Evolutionary conservation across 2,797 vertebrate genomes (phyloP), one percentile per base, ranked within the genome.

Genomic region (Clarias laeviceps): DNA sequence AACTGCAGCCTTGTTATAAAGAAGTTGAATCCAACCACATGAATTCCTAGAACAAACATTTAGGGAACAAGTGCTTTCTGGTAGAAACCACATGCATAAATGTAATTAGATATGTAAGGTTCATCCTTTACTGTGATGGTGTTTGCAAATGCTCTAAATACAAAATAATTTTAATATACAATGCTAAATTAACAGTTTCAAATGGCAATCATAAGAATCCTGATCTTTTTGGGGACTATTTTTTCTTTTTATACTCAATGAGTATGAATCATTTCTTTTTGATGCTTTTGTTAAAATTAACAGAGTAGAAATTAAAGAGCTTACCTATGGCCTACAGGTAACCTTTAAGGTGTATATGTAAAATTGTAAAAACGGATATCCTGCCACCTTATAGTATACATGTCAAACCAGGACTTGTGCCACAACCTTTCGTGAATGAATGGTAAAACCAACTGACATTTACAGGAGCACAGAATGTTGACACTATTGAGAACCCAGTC

Each of bases 1-100:
- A 18, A 74, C 7, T 29, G 15, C 45, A 56, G 45, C 64, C 56
- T 82, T 3, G 18, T 50, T 66, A 73, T n/a, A 57, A n/a, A 15
- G 74, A 34, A 59, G 54, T 77, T 20, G 27, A 77, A 34, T 59
- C 54, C 56, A 37, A 77, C 74, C 4, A 61, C 20, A 22, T n/a
- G 54, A 12, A 57, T 57, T 57, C 11, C 27, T 57, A 77, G 57
- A 57, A 77, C 73, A 77, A 77, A 77, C 45, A 56, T 50, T 74
- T 74, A 50, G 6, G 17, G 27, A 32, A 32, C 0, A 2, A 76
- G 27, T 76, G n/a, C 17, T 56, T 76, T 56, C 72, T 76, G 72
- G n/a, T 29, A 8, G n/a, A 56, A 76, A 56, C 27, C 17, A 11
- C 24, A 73, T 0, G 1, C 45, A 17, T 0, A 18, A 32, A 32